phyloP scores from a whole-genome alignment of 1,140 invertebrate species.

The Heliothis subflexa region DNA sequence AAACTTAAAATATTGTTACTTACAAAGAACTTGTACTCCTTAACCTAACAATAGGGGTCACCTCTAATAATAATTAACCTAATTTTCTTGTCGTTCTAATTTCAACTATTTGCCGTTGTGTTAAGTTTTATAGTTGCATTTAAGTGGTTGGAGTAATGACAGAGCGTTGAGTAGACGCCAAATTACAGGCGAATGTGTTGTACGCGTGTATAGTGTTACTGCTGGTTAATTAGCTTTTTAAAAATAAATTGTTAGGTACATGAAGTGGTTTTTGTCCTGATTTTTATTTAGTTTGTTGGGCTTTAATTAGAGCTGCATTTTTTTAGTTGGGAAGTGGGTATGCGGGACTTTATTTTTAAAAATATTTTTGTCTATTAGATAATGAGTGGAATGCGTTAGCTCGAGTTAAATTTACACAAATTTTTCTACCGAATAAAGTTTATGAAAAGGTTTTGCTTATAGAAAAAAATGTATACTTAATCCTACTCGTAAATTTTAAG shows the following conservation, averaged over 20 bases:
- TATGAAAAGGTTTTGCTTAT: no score
- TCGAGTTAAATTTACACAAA: no score
- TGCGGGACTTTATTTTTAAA: neutral
- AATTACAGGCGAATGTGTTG: slow-evolving; percentile 15
- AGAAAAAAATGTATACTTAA: no score
- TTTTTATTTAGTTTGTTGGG: slow-evolving; percentile 5
- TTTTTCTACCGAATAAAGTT: no score
- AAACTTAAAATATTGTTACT: slow-evolving; percentile 34
- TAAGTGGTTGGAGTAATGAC: slow-evolving; percentile 36
- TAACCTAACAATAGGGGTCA: slow-evolving; percentile 43
- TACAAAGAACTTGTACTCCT: slow-evolving; percentile 18
- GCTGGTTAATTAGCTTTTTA: slow-evolving; percentile 8
- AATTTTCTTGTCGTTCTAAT: slow-evolving; percentile 28
- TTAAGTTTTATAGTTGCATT: slow-evolving; percentile 40
- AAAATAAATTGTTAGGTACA: neutral
- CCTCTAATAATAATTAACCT: slow-evolving; percentile 44
- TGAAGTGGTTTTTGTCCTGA: slow-evolving; percentile 3
- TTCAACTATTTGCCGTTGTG: slow-evolving; percentile 41
- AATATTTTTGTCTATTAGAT: no score
- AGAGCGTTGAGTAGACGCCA: slow-evolving; percentile 30
- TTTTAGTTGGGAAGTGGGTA: neutral
- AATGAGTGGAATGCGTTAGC: no score
- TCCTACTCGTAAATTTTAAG: neutral
- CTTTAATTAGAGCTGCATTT: slow-evolving; percentile 1
- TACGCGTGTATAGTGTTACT: slow-evolving; percentile 9